These are phyloP conservation scores for Theristicus caerulescens DNA, from an alignment of 2,113 vertebrate genomes.

Conservation along the genomic window DNA sequence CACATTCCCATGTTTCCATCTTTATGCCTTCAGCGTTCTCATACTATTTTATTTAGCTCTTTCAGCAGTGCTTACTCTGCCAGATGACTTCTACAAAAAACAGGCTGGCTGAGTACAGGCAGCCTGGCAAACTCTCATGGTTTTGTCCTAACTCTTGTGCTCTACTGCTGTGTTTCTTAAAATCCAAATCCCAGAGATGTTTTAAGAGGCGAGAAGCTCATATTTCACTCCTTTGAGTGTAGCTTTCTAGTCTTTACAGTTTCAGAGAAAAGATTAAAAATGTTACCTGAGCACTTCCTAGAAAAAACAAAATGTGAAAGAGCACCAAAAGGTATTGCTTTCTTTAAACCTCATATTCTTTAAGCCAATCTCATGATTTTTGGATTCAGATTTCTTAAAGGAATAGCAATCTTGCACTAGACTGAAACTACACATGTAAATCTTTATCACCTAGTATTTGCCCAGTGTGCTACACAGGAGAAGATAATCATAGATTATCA, in stretches of 20 bases:
- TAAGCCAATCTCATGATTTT: background rate
- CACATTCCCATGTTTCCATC: conserved; percentile 44
- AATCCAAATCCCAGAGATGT: background rate
- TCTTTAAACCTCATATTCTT: background rate
- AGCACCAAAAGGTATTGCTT: background rate
- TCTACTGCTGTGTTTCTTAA: background rate
- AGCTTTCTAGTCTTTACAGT: background rate
- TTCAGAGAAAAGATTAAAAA: conserved; percentile 34
- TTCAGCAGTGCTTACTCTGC: background rate
- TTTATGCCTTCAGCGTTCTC: conserved; percentile 1
- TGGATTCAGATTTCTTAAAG: background rate
- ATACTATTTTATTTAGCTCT: conserved; percentile 30
- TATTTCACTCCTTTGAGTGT: background rate
- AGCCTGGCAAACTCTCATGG: background rate
- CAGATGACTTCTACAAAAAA: conserved; percentile 20
- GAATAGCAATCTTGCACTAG: background rate
- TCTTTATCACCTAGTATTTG: background rate
- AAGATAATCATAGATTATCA: background rate
- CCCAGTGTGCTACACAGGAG: background rate
- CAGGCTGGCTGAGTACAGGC: background rate
- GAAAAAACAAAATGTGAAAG: background rate
- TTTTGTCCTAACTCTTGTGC: background rate
- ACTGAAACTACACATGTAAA: background rate
- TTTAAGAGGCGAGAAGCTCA: background rate
- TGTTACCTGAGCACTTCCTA: background rate